Conservation (phyloP, 64 coral and sea anemone genomes). For the Pocillopora damicornis region DNA sequence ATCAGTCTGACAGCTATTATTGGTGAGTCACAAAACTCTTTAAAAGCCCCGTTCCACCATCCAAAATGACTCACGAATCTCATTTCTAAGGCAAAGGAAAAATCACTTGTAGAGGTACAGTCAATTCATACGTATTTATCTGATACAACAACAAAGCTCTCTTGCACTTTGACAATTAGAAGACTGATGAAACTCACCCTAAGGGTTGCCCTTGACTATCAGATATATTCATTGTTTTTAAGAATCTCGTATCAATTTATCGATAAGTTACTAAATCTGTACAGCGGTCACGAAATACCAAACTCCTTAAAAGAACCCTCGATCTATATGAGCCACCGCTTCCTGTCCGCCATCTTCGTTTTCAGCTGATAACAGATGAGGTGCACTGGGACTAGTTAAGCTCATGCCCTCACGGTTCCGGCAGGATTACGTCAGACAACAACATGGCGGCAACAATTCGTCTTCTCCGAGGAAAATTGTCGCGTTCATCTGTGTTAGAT, state of each 20-base stretch:
- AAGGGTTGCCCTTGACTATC: background rate
- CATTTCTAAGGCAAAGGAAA: no score
- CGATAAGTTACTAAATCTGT: background rate
- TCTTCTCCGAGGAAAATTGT: slow-evolving; percentile 11
- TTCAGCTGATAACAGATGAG: background rate
- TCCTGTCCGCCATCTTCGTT: slow-evolving; percentile 40
- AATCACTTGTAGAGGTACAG: no score
- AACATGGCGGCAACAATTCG: slow-evolving; percentile 20
- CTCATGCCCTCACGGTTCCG: slow-evolving; percentile 9
- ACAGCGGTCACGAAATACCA: background rate
- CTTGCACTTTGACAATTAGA: background rate
- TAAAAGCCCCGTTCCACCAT: no score
- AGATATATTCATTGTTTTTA: background rate
- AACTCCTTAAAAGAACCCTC: background rate
- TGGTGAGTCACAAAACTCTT: no score
- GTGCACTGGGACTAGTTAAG: background rate
- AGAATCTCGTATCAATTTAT: background rate
- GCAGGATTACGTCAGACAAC: slow-evolving; percentile 10
- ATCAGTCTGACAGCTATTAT: no score
- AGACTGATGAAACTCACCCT: background rate
- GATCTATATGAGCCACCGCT: no score
- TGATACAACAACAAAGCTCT: no score
- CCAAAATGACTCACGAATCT: no score
- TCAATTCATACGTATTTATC: no score
- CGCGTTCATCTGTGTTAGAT: slow-evolving; percentile 2